These are phyloP conservation scores for Melieria crassipennis DNA, from an alignment of 2,888 invertebrate species.

Conservation along the genomic window DNA sequence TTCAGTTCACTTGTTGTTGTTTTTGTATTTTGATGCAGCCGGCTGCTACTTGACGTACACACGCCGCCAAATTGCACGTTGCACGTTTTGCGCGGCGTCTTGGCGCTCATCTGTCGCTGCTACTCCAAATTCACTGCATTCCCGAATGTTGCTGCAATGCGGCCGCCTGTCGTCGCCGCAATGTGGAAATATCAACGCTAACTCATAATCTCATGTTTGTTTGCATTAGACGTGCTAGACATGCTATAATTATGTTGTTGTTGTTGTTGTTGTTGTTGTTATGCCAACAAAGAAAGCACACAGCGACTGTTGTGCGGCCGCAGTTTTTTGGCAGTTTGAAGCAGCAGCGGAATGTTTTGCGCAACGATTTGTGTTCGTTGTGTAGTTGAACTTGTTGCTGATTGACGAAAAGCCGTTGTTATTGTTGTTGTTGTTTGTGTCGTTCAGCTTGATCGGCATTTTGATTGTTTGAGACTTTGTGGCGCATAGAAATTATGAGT, in stretches of 20 bases:
- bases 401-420: constrained; percentile 26
- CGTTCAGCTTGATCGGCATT: constrained; percentile 43
- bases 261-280: constrained; percentile 15
- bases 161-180: neutral
- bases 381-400: constrained; percentile 14
- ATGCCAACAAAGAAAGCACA: neutral
- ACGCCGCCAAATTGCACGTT: neutral
- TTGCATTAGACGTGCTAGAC: constrained; percentile 39
- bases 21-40: too few species aligned
- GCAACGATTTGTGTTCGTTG: neutral
- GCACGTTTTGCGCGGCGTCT: constrained; percentile 11
- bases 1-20: too few species aligned
- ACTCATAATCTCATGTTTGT: constrained; percentile 46
- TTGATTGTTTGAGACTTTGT: constrained; percentile 59
- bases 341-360: neutral
- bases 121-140: too few species aligned
- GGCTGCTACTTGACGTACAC: too few species aligned
- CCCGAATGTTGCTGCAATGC: too few species aligned
- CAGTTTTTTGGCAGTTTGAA: neutral
- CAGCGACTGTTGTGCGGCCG: neutral
- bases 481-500: constrained; percentile 62
- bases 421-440: constrained; percentile 15
- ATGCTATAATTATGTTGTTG: constrained; percentile 38
- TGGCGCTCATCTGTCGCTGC: constrained; percentile 3
- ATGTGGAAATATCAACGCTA: constrained; percentile 38